These are phyloP conservation scores for Dendrolimus pini DNA, from an alignment of 2,888 invertebrate species.

Conservation along the genomic window DNA sequence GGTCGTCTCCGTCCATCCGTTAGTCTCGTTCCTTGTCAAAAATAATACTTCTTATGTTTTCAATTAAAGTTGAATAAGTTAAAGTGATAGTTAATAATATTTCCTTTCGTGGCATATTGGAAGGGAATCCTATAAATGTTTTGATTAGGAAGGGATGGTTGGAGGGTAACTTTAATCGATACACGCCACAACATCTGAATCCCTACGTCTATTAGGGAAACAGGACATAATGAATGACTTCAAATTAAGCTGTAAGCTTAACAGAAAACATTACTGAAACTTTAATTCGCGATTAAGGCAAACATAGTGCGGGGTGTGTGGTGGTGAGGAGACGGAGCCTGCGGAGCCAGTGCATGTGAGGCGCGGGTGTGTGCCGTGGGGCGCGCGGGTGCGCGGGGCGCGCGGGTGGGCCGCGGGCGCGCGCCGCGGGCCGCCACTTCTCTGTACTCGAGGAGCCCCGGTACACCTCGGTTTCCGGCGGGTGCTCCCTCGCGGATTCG, in stretches of 20 bases:
- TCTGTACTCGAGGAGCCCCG: slow-evolving; percentile 73
- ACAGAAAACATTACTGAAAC: slow-evolving; percentile 70
- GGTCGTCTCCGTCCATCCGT: no score
- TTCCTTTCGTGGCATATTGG: neutral
- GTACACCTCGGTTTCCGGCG: slow-evolving; percentile 75
- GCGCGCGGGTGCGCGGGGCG: slow-evolving; percentile 36
- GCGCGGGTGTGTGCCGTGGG: slow-evolving; percentile 33
- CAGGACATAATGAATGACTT: slow-evolving; percentile 59
- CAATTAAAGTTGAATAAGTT: no score
- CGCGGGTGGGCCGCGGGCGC: slow-evolving; percentile 44
- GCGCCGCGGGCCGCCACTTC: slow-evolving; percentile 71
- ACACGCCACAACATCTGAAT: slow-evolving; percentile 24
- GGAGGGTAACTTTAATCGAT: neutral
- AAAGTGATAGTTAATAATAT: neutral
- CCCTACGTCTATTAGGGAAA: slow-evolving; percentile 33
- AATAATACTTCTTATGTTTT: no score
- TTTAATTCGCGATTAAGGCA: slow-evolving; percentile 75
- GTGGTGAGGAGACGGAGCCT: slow-evolving; percentile 69
- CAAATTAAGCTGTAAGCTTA: slow-evolving; percentile 68
- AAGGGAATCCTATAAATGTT: neutral
- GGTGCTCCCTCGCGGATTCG: slow-evolving; percentile 67
- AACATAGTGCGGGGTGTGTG: slow-evolving; percentile 73
- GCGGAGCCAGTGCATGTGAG: slow-evolving; percentile 60
- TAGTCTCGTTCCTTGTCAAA: no score
- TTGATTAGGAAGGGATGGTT: neutral